Evolutionary conservation across 2,797 vertebrate species (phyloP), one percentile per base, ranked within the genome.

Genomic region (Myotis pilosus): DNA sequence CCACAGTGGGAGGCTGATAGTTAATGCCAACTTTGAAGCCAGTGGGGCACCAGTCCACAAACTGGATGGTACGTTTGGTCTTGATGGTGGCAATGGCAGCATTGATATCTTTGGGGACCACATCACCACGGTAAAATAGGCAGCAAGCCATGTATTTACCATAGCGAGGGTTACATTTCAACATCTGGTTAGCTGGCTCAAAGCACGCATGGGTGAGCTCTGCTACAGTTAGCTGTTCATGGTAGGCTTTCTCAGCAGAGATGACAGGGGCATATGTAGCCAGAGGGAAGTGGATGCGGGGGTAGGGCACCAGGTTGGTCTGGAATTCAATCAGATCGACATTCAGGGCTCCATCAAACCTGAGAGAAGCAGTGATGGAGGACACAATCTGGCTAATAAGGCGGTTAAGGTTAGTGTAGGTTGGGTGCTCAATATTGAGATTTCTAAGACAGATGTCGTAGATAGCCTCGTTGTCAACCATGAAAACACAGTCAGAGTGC

Each of bases 381-480:
- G 98, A 98, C 17, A 98, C 98, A 0, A 98, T 98, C 90, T 98
- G 98, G 91, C 97, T 95, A 82, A 98, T 98, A 0, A 98, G 97
- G 2, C 97, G 92, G 92, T 98, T 98, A 1, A 98, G 96, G 92
- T 98, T 98, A 17, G 97, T 96, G 96, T 98, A 98, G 0, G 17
- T 92, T 97, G 22, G 98, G 22, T 16, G 16, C 9, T 75, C 28
- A 47, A 47, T 49, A 30, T n/a, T 19, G n/a, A 68, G 64, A 33
- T 36, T 68, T 36, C 64, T 68, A 36, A 16, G 17, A 68, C 64
- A 68, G 64, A 68, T 68, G 64, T 36, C 64, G 19, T 33, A 68
- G 17, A 68, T 68, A 4, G 64, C 47, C 47, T 30, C 64, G 2
- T 68, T 68, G 64, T 68, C 64, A 68, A 68, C 64, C n/a, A 68